Base-by-base conservation (phyloP, 2,888 invertebrate species). In the Apamea monoglypha region DNA sequence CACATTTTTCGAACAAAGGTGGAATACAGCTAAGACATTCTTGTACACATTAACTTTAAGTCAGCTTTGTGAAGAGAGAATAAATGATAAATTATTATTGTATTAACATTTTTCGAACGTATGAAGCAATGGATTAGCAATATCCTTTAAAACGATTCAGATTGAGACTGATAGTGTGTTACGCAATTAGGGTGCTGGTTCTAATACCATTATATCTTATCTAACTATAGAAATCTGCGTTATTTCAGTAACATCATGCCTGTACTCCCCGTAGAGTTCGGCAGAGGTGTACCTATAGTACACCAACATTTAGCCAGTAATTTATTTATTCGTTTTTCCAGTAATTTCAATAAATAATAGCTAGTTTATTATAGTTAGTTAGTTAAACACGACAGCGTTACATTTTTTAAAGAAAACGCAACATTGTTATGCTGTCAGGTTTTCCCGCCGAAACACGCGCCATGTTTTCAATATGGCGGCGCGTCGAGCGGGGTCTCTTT, bases 391-490 rank as follows among this genome's bases (percentile, higher is more conserved):
- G 64, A 74, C 36, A 67, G 53, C 56, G 12, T 75, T 50, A 74
- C 32, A 18, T 68, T 16, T 10, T 47, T 56, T 76, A 80, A 87
- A 86, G 77, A 84, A 83, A 88, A 82, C 53, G 64, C 81, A 80
- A 74, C 79, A 78, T 80, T 84, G 82, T 86, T 83, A 80, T 29
- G 76, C 81, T 76, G 80, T 86, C 81, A 76, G 86, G 83, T 77
- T 90, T 91, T 88, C 94, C 95, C 95, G 94, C 95, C 94, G 93
- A 95, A 95, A 95, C 93, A 94, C 92, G 91, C 92, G 91, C 92
- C 90, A 91, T 84, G 87, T 93, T 94, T 93, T 91, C 94, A 96
- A 95, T 92, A 96, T 95, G 94, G 95, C 94, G 89, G 90, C 89
- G 90, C 81, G 89, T 63, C 67, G 80, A 83, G 67, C 90, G 92